Evolutionary conservation across 2,797 vertebrate species (phyloP).

Genomic region (Epinephelus malabaricus): DNA sequence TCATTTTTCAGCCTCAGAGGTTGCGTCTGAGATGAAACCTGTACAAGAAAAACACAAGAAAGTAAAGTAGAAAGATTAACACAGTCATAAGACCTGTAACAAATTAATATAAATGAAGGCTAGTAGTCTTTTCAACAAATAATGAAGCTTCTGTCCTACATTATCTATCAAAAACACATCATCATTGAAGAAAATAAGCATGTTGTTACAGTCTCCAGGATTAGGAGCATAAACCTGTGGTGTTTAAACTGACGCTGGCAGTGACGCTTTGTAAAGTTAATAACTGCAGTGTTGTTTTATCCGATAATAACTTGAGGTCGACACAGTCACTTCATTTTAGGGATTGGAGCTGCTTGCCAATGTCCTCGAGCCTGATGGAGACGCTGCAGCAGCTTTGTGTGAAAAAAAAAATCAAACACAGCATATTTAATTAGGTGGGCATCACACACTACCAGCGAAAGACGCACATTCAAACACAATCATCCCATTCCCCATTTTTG

Average conservation of each 20-base stretch:
- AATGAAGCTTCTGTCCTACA: too few relatives aligned
- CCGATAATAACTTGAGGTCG: constrained; percentile 8
- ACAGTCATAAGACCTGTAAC: too few relatives aligned
- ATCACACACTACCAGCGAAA: background rate
- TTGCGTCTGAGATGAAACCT: too few relatives aligned
- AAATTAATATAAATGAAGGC: too few relatives aligned
- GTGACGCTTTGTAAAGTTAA: constrained; percentile 17
- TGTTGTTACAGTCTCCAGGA: too few relatives aligned
- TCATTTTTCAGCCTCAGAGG: too few relatives aligned
- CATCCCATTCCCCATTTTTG: background rate
- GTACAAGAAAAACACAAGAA: too few relatives aligned
- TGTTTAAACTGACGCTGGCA: background rate
- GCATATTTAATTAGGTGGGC: background rate
- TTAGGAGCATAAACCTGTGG: background rate
- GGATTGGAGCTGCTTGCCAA: background rate
- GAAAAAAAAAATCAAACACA: background rate
- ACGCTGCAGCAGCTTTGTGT: background rate
- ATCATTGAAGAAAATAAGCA: too few relatives aligned
- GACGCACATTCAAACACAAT: background rate
- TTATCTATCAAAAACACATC: too few relatives aligned
- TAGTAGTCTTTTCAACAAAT: too few relatives aligned
- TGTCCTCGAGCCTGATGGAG: background rate
- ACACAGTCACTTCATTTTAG: constrained; percentile 10
- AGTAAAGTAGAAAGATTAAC: too few relatives aligned
- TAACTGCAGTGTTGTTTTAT: background rate